Conservation (phyloP, 2,888 invertebrate species). For the Deilephila elpenor region DNA sequence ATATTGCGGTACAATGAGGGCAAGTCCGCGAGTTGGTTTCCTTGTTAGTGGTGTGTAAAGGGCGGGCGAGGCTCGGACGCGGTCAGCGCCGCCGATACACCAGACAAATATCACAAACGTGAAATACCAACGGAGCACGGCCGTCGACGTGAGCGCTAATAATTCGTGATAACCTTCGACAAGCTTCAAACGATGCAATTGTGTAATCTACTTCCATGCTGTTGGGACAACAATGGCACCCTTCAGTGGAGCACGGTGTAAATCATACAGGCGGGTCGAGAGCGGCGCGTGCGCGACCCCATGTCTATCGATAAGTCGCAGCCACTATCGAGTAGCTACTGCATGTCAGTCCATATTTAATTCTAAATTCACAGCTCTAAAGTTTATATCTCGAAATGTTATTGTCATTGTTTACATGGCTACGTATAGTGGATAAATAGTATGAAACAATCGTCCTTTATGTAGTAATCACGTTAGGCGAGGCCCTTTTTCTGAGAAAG, state of each 20-base stretch:
- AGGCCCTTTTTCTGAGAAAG: slow-evolving; percentile 49
- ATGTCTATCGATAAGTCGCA: slow-evolving; percentile 59
- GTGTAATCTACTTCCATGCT: slow-evolving; percentile 67
- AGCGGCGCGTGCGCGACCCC: slow-evolving; percentile 76
- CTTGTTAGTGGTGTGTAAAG: not conserved
- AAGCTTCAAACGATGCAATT: slow-evolving; percentile 69
- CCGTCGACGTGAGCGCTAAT: slow-evolving; percentile 40
- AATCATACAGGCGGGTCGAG: slow-evolving; percentile 75
- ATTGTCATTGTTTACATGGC: slow-evolving; percentile 39
- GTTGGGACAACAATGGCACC: slow-evolving; percentile 73
- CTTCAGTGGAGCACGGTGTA: slow-evolving; percentile 70
- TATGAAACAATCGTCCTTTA: slow-evolving; percentile 61
- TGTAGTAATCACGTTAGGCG: slow-evolving; percentile 60
- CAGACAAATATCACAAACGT: slow-evolving; percentile 67
- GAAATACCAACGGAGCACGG: slow-evolving; percentile 62
- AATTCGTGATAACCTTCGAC: slow-evolving; percentile 67
- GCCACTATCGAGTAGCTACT: slow-evolving; percentile 46
- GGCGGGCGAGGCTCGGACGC: not conserved
- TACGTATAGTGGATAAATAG: slow-evolving; percentile 60
- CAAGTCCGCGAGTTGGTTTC: not conserved
- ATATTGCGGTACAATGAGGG: not conserved
- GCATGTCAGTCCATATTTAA: slow-evolving; percentile 38
- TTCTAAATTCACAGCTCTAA: slow-evolving; percentile 37
- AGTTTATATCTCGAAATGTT: slow-evolving; percentile 43
- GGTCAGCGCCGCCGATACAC: not conserved